Conservation (phyloP, 2,113 vertebrate genomes). For the Atherinomorus stipes region DNA sequence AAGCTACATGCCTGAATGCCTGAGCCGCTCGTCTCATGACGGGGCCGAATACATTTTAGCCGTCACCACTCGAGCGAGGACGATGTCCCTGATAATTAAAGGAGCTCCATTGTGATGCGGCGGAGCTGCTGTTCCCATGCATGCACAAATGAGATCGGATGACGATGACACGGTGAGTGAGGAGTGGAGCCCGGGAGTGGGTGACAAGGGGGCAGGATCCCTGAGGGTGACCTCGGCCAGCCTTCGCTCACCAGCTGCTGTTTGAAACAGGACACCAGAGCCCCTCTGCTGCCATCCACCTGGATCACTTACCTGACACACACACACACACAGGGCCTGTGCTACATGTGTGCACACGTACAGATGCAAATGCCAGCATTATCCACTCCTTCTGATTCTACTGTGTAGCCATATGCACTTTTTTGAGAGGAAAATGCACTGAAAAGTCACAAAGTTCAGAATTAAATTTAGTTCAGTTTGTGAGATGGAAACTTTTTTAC, state of each 20-base stretch:
- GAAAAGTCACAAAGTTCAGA: too few relatives aligned
- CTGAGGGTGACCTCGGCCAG: conserved; percentile 68
- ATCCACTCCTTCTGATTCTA: conserved; percentile 4
- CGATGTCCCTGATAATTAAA: conserved; percentile 79
- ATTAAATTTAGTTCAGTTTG: not conserved
- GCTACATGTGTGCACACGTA: conserved; percentile 19
- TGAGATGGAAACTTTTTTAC: not conserved
- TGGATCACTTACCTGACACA: conserved; percentile 75
- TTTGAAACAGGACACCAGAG: conserved; percentile 77
- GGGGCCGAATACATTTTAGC: conserved; percentile 52
- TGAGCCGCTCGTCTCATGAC: conserved; percentile 47
- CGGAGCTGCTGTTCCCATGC: conserved; percentile 55
- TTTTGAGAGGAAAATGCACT: not conserved
- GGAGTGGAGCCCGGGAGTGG: conserved; percentile 32
- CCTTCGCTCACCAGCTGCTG: conserved; percentile 80
- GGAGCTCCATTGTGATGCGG: conserved; percentile 69
- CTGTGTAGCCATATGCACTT: not conserved
- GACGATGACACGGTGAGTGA: conserved; percentile 63
- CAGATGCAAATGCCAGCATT: conserved; percentile 48
- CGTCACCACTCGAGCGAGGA: conserved; percentile 58
- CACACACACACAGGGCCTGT: conserved; percentile 17
- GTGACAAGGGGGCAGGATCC: conserved; percentile 48
- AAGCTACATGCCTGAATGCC: conserved; percentile 59
- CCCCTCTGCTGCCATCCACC: conserved; percentile 65
- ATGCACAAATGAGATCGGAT: conserved; percentile 66